These are phyloP conservation scores for Acanthosepion esculentum DNA, from an alignment of 2,888 invertebrate genomes.

Conservation along the genomic window DNA sequence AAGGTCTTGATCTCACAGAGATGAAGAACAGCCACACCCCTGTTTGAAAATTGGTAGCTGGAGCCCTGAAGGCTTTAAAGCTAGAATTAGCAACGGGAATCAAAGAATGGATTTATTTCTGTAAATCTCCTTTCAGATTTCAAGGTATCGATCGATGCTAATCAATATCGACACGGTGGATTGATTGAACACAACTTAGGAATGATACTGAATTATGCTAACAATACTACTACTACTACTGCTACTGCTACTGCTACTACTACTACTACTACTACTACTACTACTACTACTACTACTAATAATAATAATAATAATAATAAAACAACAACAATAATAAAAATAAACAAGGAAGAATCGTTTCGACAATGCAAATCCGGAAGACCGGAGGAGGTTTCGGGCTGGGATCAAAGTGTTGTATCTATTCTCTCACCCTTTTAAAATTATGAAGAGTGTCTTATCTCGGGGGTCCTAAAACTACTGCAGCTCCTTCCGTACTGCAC, in stretches of 20 bases:
- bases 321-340: background rate
- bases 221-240: background rate
- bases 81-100: background rate
- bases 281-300: background rate
- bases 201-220: background rate
- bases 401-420: too few species aligned
- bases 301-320: background rate
- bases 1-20: background rate
- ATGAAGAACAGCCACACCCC: background rate
- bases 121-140: background rate
- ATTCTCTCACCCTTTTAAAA: too few species aligned
- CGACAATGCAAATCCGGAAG: too few species aligned
- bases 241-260: background rate
- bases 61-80: background rate
- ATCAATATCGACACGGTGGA: background rate
- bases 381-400: too few species aligned
- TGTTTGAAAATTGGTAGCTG: background rate
- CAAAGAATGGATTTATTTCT: constrained; percentile 2
- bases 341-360: too few species aligned
- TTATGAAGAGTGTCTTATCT: too few species aligned
- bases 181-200: background rate
- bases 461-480: too few species aligned
- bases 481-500: too few species aligned
- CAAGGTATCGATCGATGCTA: background rate
- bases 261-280: background rate